Percentiles rank a stretch among this genome's conserved stretches.
phyloP scores from a whole-genome alignment of 2,888 invertebrate genomes.

The Hesperia comma region DNA sequence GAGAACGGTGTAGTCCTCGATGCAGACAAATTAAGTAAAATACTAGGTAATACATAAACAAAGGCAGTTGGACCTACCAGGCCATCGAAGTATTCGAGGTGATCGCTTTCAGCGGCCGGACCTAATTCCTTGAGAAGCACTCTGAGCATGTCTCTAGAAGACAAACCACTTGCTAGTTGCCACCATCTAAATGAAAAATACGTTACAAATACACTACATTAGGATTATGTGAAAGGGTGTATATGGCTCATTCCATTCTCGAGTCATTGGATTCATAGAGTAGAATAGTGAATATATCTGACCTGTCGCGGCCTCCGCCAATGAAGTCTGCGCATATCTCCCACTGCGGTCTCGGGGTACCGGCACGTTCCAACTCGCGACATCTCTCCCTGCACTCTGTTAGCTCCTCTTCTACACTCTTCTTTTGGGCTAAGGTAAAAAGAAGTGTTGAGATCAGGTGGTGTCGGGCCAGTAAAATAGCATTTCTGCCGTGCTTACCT shows the following conservation, averaged over 20 bases:
- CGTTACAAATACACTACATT: neutral
- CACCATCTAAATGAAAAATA: conserved; percentile 67
- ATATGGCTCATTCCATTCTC: too few relatives aligned
- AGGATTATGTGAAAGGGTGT: too few relatives aligned
- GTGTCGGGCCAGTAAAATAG: too few relatives aligned
- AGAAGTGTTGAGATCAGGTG: neutral
- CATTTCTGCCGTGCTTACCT: too few relatives aligned
- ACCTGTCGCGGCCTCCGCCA: conserved; percentile 76
- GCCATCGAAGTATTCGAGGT: conserved; percentile 77
- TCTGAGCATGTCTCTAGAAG: conserved; percentile 69
- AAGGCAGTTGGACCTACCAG: conserved; percentile 55
- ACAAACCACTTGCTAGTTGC: conserved; percentile 68
- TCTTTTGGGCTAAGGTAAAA: conserved; percentile 56
- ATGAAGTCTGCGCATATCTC: conserved; percentile 78
- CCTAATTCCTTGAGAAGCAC: conserved; percentile 77
- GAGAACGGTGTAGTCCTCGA: too few relatives aligned
- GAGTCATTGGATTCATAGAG: too few relatives aligned
- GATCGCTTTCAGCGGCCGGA: conserved; percentile 74
- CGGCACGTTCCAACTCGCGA: conserved; percentile 72
- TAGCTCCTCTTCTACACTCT: conserved; percentile 66
- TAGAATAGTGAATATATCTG: neutral
- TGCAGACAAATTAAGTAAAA: too few relatives aligned
- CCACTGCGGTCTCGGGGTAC: conserved; percentile 80
- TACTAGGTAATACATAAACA: neutral
- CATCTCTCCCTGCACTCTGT: conserved; percentile 71